Conservation (phyloP, 2,888 invertebrate species). For the Acrocyrtus sp. region DNA sequence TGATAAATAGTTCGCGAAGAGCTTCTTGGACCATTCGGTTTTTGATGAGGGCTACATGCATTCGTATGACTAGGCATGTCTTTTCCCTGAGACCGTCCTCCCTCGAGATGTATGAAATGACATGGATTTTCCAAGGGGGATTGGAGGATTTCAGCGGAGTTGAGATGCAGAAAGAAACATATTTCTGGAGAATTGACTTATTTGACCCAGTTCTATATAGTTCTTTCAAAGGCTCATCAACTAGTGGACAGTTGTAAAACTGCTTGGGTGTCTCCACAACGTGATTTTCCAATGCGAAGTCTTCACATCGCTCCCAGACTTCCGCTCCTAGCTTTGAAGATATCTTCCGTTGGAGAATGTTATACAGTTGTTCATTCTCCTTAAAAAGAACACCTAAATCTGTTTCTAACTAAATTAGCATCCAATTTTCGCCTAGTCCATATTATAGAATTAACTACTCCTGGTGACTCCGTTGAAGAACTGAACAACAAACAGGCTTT, state of each 20-base stretch:
- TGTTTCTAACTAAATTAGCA: neutral
- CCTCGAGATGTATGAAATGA: constrained; percentile 36
- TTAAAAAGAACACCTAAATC: constrained; percentile 11
- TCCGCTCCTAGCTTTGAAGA: constrained; percentile 7
- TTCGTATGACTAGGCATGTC: constrained; percentile 42
- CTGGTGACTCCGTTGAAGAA: constrained; percentile 8
- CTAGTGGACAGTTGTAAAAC: constrained; percentile 17
- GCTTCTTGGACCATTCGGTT: constrained; percentile 8
- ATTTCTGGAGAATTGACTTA: constrained; percentile 40
- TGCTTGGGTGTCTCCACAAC: constrained; percentile 35
- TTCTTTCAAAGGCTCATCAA: constrained; percentile 32
- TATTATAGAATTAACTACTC: constrained; percentile 20
- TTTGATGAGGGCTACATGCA: constrained; percentile 21
- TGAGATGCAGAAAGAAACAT: constrained; percentile 21
- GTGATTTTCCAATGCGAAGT: constrained; percentile 24
- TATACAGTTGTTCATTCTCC: constrained; percentile 1
- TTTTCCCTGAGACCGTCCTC: constrained; percentile 22
- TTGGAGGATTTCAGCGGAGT: neutral
- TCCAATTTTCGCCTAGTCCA: constrained; percentile 28
- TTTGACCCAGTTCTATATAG: constrained; percentile 12
- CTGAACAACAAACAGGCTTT: neutral
- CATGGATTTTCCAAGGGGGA: constrained; percentile 43
- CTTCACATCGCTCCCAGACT: constrained; percentile 9
- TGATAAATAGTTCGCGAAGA: constrained; percentile 32
- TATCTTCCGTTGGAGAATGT: neutral